Percentiles rank a stretch among this genome's conserved stretches.
Conservation (phyloP, 2,888 invertebrate genomes). For the Neoascia interrupta region DNA sequence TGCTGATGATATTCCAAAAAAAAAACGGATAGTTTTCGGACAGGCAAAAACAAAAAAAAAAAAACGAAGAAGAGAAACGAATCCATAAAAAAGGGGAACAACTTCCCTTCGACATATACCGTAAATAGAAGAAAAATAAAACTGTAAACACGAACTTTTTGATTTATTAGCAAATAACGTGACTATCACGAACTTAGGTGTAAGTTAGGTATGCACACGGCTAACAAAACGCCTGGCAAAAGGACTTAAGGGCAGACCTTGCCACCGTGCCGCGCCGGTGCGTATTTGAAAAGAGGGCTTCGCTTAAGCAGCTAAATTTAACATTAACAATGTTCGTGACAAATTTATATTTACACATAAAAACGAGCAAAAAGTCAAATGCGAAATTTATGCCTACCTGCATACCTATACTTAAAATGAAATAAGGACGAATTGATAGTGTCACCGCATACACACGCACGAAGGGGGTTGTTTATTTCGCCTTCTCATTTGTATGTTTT, state of each 20-base stretch:
- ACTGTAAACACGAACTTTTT: conserved; percentile 43
- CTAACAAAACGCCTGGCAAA: too few relatives aligned
- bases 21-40: conserved; percentile 15
- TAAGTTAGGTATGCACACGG: conserved; percentile 9
- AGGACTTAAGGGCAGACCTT: too few relatives aligned
- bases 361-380: conserved; percentile 1
- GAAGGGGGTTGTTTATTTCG: too few relatives aligned
- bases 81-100: too few relatives aligned
- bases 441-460: too few relatives aligned
- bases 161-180: conserved; percentile 60
- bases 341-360: conserved; percentile 50
- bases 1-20: conserved; percentile 4
- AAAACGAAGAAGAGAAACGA: too few relatives aligned
- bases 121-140: too few relatives aligned
- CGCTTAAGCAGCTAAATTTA: conserved; percentile 46
- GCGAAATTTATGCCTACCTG: conserved; percentile 9
- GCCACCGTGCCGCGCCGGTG: too few relatives aligned
- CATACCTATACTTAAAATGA: conserved; percentile 22
- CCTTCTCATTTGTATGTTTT: too few relatives aligned
- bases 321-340: conserved; percentile 49
- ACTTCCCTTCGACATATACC: too few relatives aligned
- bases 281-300: too few relatives aligned
- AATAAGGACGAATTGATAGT: conserved; percentile 31
- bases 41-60: too few relatives aligned
- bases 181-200: conserved; percentile 37